Percentiles rank a stretch among this genome's conserved stretches.
Evolutionary conservation across 2,797 vertebrate genomes (phyloP).

Genomic region (Neopelma chrysocephalum): DNA sequence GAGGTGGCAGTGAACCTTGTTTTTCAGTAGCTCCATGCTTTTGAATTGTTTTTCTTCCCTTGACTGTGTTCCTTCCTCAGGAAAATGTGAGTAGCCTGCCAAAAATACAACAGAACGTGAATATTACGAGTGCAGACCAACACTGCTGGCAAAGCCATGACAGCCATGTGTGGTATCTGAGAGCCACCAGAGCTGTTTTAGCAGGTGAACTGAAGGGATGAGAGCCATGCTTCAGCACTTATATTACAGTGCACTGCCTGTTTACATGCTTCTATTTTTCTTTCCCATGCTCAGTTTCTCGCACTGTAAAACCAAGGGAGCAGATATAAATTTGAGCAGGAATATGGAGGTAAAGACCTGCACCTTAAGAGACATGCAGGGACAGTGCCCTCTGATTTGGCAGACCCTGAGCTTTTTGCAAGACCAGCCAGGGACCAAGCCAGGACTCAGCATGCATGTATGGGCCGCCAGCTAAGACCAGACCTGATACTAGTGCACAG

Average conservation of each 20-base stretch:
- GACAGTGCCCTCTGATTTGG: neutral
- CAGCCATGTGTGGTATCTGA: neutral
- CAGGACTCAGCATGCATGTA: fast-evolving
- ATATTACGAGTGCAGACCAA: neutral
- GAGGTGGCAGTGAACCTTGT: neutral
- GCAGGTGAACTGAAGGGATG: neutral
- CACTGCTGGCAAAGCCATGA: neutral
- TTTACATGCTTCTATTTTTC: neutral
- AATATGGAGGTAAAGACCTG: neutral
- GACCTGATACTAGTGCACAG: neutral
- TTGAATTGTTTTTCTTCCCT: neutral
- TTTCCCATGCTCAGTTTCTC: neutral
- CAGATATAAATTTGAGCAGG: neutral
- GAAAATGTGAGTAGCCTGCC: neutral
- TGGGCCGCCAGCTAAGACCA: neutral
- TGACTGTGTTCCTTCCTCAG: neutral
- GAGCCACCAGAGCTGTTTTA: neutral
- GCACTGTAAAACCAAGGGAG: neutral
- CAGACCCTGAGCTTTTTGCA: neutral
- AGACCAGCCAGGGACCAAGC: neutral
- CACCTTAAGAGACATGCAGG: neutral
- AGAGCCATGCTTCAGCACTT: neutral
- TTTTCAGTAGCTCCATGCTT: neutral
- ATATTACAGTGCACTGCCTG: neutral
- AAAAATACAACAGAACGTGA: neutral